Evolutionary conservation across 2,797 vertebrate genomes (phyloP).

Genomic region (Anabacerthia variegaticeps): DNA sequence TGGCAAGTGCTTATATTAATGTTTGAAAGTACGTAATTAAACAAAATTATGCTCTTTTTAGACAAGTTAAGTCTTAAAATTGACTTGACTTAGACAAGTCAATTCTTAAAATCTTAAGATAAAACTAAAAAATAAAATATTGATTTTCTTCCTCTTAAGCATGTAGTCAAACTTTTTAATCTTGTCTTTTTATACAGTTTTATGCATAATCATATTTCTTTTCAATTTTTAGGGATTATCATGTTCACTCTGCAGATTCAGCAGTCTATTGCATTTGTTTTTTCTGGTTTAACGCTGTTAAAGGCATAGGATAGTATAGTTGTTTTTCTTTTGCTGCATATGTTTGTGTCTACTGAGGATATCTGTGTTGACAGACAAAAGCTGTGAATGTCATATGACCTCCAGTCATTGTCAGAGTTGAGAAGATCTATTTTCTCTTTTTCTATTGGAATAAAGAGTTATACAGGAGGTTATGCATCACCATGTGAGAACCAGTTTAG

Average conservation of each 20-base stretch:
- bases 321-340: background rate
- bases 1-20: background rate
- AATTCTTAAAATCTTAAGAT: background rate
- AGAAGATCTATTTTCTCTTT: background rate
- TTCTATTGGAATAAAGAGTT: background rate
- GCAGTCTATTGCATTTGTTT: background rate
- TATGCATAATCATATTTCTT: background rate
- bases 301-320: fast-evolving
- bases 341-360: background rate
- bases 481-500: background rate
- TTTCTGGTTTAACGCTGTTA: background rate
- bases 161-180: background rate
- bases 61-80: background rate
- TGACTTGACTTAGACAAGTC: background rate
- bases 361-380: background rate
- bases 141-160: background rate
- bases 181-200: background rate
- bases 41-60: background rate
- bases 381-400: background rate
- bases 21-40: background rate
- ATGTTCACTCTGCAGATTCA: background rate
- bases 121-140: background rate
- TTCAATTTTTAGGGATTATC: background rate
- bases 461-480: background rate
- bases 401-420: background rate